Evolutionary conservation across 2,113 vertebrate species (phyloP), one percentile per base, ranked within the genome.

Genomic region (Ophthalmolycus amberensis): DNA sequence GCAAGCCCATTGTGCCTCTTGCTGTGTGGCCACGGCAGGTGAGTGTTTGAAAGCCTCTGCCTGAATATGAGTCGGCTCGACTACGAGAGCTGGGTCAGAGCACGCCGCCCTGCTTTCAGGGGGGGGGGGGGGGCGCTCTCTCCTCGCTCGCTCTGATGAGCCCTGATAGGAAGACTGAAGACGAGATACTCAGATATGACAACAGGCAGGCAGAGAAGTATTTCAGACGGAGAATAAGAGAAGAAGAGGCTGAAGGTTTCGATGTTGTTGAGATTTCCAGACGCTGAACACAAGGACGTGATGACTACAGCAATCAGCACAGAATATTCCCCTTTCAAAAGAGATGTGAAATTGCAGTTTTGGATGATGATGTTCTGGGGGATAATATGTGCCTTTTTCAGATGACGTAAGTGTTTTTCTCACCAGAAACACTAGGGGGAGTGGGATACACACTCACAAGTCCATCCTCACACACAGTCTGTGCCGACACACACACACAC

Each of bases 361-460:
- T 72, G 75, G 75, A 79, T 79, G 83, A 76, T 83, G 79, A 88
- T 71, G 58, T 40, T 67, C 42, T 56, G 40, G 42, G 66, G 37
- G 52, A 75, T 83, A 37, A 89, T 75, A 60, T 83, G 76, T 67
- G 65, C 84, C 32, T 77, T 46, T 80, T 84, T 40, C 38, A 75
- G 89, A 91, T 94, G 92, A 94, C 89, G 92, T 94, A 91, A 94
- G 89, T 88, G 93, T 78, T 93, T 82, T 92, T 70, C 92, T 82
- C 9, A 1, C 58, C 82, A 78, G 74, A 52, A 80, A 67, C 93
- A 93, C 88, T 91, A 94, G 93, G 93, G 93, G 93, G 93, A 92
- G 93, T 86, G 75, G 85, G 90, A 85, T 77, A 59, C 92, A 89
- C 88, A 82, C 90, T 82, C 76, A 86, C 85, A 87, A 83, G 79